phyloP scores from a whole-genome alignment of 2,797 vertebrate species.

The Pterois miles region DNA sequence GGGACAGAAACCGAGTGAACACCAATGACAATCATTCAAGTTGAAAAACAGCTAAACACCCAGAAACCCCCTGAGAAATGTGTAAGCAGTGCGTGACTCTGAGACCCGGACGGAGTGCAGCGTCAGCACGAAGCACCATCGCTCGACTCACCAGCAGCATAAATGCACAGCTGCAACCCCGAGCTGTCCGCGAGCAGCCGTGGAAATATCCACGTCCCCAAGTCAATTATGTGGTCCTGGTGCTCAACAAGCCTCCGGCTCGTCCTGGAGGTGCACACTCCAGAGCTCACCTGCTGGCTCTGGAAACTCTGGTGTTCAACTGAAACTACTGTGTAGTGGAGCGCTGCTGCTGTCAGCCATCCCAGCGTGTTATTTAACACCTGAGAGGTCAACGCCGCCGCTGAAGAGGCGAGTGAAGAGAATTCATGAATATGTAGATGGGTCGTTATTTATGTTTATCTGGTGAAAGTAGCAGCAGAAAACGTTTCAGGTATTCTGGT shows the following conservation, averaged over 20 bases:
- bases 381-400: background rate
- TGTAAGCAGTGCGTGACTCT: slow-evolving; percentile 16
- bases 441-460: background rate
- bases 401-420: background rate
- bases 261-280: slow-evolving; percentile 14
- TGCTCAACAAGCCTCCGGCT: slow-evolving; percentile 24
- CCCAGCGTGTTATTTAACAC: slow-evolving; percentile 13
- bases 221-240: slow-evolving; percentile 49
- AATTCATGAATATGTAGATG: background rate
- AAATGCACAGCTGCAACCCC: slow-evolving; percentile 27
- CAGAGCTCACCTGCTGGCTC: background rate
- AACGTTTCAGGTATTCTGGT: too few species aligned
- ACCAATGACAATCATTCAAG: slow-evolving; percentile 19
- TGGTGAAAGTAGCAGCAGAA: too few species aligned
- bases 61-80: slow-evolving; percentile 39
- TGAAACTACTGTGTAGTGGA: slow-evolving; percentile 29
- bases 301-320: background rate
- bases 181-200: slow-evolving; percentile 10
- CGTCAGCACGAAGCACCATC: slow-evolving; percentile 24
- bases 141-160: slow-evolving; percentile 15
- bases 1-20: slow-evolving; percentile 14
- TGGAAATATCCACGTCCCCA: slow-evolving; percentile 27
- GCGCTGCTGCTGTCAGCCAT: background rate
- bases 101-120: slow-evolving; percentile 23
- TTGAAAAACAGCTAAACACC: slow-evolving; percentile 42